A percentile compares a stretch with the other conserved stretches of the same genome.
Conservation (phyloP, 1,140 invertebrate species). For the Teleogryllus occipitalis region DNA sequence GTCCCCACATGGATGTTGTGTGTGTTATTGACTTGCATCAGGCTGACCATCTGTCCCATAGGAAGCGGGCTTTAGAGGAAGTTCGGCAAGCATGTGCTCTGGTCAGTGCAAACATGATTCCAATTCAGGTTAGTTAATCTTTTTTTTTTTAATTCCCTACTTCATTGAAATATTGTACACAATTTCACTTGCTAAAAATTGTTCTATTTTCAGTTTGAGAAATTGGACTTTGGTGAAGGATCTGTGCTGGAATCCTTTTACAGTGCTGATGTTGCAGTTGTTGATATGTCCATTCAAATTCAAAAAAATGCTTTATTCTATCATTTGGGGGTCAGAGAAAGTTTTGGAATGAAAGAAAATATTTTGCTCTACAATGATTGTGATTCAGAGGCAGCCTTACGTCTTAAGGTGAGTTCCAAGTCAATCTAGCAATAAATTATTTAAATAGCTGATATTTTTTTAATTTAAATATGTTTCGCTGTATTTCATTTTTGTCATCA, state of each 20-base stretch:
- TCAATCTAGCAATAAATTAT: too few relatives aligned
- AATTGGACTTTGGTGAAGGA: constrained; percentile 77
- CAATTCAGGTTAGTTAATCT: constrained; percentile 61
- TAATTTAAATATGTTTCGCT: too few relatives aligned
- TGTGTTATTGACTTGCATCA: constrained; percentile 80
- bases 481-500: too few relatives aligned
- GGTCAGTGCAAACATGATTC: constrained; percentile 71
- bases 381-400: constrained; percentile 74
- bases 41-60: constrained; percentile 56
- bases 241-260: constrained; percentile 82
- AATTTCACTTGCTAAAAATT: too few relatives aligned
- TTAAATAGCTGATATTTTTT: too few relatives aligned
- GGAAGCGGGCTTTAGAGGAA: constrained; percentile 76
- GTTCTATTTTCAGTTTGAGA: constrained; percentile 61
- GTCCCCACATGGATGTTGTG: constrained; percentile 79
- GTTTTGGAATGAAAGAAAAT: constrained; percentile 98
- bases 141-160: constrained; percentile 8
- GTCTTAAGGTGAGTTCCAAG: constrained; percentile 59
- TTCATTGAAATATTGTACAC: neutral
- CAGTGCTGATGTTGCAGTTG: constrained; percentile 95
- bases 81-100: constrained; percentile 68
- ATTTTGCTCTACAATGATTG: constrained; percentile 88
- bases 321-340: constrained; percentile 94
- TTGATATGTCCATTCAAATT: constrained; percentile 84
- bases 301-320: constrained; percentile 89